Evolutionary conservation across 2,888 invertebrate species (phyloP).

Genomic region (Seira musarum): DNA sequence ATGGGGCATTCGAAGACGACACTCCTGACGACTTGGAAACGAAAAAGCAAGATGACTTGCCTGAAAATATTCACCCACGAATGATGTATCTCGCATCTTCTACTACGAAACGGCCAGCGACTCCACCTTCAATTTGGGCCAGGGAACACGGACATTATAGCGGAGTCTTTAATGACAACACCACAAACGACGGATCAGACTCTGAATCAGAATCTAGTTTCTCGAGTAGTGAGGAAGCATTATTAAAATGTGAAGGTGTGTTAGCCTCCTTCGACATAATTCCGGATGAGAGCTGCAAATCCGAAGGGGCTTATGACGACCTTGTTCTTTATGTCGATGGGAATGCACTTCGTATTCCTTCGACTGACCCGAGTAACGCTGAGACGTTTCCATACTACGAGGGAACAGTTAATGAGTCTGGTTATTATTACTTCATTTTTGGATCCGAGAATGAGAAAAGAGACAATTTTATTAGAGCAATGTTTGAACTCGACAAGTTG

Average conservation of each 20-base stretch:
- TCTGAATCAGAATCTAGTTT: slow-evolving; percentile 88
- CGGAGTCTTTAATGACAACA: slow-evolving; percentile 76
- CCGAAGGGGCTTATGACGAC: slow-evolving; percentile 30
- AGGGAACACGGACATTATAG: slow-evolving; percentile 79
- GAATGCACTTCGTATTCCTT: slow-evolving; percentile 17
- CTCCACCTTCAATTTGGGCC: slow-evolving; percentile 53
- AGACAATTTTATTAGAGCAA: slow-evolving; percentile 61
- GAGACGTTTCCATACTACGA: slow-evolving; percentile 35
- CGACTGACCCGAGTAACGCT: not conserved
- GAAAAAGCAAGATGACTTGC: not conserved
- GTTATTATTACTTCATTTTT: slow-evolving; percentile 88
- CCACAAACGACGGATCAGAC: slow-evolving; percentile 80
- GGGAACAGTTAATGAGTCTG: slow-evolving; percentile 75
- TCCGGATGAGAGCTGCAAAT: slow-evolving; percentile 45
- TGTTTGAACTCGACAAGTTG: slow-evolving; percentile 64
- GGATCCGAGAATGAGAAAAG: slow-evolving; percentile 82
- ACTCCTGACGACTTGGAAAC: slow-evolving; percentile 21
- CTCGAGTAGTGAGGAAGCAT: slow-evolving; percentile 84
- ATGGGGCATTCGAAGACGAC: slow-evolving; percentile 67
- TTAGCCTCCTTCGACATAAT: slow-evolving; percentile 74
- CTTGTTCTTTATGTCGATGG: slow-evolving; percentile 18
- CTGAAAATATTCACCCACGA: slow-evolving; percentile 18
- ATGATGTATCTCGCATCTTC: slow-evolving; percentile 16
- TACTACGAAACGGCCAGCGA: slow-evolving; percentile 15
- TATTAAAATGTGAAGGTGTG: slow-evolving; percentile 82